Conservation (phyloP, 2,113 vertebrate genomes). For the Gila orcuttii region DNA sequence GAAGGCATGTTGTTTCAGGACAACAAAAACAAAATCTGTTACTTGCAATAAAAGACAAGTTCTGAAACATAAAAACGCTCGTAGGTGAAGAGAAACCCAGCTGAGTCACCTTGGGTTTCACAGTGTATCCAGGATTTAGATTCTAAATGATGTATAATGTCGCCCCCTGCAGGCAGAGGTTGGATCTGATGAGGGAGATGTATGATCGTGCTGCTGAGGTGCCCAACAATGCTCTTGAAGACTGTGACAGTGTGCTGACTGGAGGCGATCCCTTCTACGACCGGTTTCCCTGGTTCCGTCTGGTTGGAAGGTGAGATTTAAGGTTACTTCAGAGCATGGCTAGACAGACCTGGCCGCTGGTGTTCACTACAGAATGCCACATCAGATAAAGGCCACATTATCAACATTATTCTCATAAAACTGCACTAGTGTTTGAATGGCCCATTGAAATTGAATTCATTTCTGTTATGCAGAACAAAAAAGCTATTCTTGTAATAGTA, state of each 20-base stretch:
- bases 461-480: background rate
- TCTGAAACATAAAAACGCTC: background rate
- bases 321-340: background rate
- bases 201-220: slow-evolving; percentile 95
- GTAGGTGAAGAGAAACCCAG: background rate
- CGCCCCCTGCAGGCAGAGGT: slow-evolving; percentile 83
- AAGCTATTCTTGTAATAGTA: background rate
- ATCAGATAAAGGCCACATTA: background rate
- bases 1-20: background rate
- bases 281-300: slow-evolving; percentile 97
- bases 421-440: background rate
- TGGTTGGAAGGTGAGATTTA: slow-evolving; percentile 92
- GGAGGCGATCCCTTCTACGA: slow-evolving; percentile 98
- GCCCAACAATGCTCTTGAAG: slow-evolving; percentile 84
- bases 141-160: slow-evolving; percentile 12
- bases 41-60: background rate
- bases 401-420: background rate
- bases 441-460: background rate
- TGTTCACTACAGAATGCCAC: background rate
- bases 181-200: slow-evolving; percentile 97
- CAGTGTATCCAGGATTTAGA: background rate
- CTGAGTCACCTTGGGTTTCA: background rate
- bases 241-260: slow-evolving; percentile 89
- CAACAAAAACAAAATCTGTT: background rate
- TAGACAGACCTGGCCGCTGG: background rate